Conservation (phyloP, 1,140 invertebrate genomes). For the Drosophila santomea region DNA sequence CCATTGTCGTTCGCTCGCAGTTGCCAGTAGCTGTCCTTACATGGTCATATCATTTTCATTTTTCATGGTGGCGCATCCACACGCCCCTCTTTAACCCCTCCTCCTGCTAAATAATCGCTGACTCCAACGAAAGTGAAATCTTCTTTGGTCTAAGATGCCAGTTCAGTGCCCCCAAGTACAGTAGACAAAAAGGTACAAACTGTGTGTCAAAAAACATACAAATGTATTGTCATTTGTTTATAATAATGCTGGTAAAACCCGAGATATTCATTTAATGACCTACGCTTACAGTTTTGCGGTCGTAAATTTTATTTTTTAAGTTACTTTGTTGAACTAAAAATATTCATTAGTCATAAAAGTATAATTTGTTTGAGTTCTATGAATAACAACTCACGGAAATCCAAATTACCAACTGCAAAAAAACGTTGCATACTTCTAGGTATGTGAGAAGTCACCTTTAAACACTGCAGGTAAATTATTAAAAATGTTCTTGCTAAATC, state of each 20-base stretch:
- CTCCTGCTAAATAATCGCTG: slow-evolving; percentile 41
- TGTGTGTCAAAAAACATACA: neutral
- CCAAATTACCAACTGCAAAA: too few species aligned
- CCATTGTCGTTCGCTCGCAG: slow-evolving; percentile 25
- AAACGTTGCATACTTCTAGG: too few species aligned
- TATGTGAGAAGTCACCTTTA: too few species aligned
- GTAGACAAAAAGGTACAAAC: slow-evolving; percentile 2
- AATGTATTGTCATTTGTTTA: neutral
- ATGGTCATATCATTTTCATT: slow-evolving; percentile 80
- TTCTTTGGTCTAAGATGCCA: slow-evolving; percentile 1
- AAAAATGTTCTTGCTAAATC: neutral
- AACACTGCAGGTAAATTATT: neutral
- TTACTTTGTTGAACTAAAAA: too few species aligned
- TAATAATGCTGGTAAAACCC: too few species aligned
- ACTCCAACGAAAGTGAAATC: slow-evolving; percentile 49
- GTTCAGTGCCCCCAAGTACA: slow-evolving; percentile 19
- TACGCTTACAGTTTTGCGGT: neutral
- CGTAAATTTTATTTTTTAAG: neutral
- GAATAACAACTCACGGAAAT: too few species aligned
- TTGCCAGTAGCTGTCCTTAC: slow-evolving; percentile 52
- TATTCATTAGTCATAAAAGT: too few species aligned
- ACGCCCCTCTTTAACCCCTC: slow-evolving; percentile 1
- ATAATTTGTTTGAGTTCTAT: too few species aligned
- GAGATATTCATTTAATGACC: neutral
- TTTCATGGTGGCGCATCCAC: slow-evolving; percentile 50